Evolutionary conservation across 2,888 invertebrate genomes (phyloP).

Genomic region (Pterostichus niger): DNA sequence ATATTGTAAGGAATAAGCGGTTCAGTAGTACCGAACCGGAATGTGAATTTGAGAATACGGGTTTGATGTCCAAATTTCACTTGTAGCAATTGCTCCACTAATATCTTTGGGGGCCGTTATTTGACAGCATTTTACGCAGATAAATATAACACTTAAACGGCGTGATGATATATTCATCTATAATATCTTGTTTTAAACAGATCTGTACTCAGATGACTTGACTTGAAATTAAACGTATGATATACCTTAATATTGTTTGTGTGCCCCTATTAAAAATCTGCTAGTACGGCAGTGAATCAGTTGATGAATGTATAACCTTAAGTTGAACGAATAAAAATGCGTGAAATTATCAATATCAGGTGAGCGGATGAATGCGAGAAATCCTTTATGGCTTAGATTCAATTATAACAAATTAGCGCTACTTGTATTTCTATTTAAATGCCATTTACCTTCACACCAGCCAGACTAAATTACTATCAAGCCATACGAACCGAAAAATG

Average conservation of each 20-base stretch:
- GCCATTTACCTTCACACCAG: conserved; percentile 40
- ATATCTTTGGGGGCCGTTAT: no score
- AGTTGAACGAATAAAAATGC: conserved; percentile 40
- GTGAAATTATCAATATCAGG: conserved; percentile 56
- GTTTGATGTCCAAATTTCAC: no score
- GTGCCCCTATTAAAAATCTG: background rate
- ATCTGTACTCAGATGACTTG: no score
- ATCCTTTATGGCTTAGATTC: conserved; percentile 19
- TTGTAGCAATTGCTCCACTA: no score
- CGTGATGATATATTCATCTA: no score
- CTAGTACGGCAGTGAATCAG: background rate
- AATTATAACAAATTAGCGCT: conserved; percentile 62
- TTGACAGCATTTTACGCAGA: no score
- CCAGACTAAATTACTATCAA: conserved; percentile 9
- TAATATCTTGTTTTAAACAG: no score
- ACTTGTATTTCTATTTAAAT: conserved; percentile 59
- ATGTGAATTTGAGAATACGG: no score
- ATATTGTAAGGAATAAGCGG: no score
- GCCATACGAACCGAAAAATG: conserved; percentile 8
- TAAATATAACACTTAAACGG: no score
- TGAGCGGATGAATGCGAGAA: conserved; percentile 23
- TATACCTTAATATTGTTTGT: background rate
- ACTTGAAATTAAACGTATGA: no score
- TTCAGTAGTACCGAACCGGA: no score
- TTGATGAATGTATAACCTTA: background rate